A percentile compares a stretch with the other conserved stretches of the same genome.
Conservation (phyloP, 2,888 invertebrate species). For the Eurytoma adleriae region DNA sequence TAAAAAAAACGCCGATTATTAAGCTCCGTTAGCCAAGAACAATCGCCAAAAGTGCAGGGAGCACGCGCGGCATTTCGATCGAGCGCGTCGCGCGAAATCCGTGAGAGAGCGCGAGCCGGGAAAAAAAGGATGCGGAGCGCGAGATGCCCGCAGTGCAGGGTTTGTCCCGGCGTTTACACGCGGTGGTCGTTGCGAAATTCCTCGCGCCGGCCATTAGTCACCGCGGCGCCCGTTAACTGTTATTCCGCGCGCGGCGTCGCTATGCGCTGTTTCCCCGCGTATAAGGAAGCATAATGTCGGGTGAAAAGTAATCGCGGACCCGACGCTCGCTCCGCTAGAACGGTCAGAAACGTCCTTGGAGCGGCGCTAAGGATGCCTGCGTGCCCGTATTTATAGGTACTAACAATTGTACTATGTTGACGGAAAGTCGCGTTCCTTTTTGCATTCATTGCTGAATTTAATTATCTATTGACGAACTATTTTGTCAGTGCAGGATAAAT, state of each 20-base stretch:
- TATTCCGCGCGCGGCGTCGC: not conserved
- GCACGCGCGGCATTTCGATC: too few species aligned
- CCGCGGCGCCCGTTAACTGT: constrained; percentile 49
- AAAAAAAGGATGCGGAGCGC: too few species aligned
- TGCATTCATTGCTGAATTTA: not conserved
- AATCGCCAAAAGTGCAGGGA: too few species aligned
- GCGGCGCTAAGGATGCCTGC: not conserved
- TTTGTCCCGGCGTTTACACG: constrained; percentile 33
- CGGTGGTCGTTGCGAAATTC: constrained; percentile 59
- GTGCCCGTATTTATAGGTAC: not conserved
- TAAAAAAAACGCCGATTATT: too few species aligned
- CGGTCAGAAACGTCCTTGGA: too few species aligned
- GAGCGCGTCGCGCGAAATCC: too few species aligned
- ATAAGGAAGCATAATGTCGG: constrained; percentile 27
- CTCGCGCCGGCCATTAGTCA: constrained; percentile 58
- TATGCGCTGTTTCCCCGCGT: not conserved
- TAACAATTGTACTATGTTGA: not conserved
- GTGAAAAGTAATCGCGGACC: not conserved
- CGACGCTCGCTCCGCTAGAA: not conserved
- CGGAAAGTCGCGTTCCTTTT: not conserved
- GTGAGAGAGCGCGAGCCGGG: too few species aligned
- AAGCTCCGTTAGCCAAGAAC: too few species aligned
- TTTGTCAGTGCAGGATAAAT: too few species aligned
- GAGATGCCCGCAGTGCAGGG: not conserved
- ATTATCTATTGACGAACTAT: not conserved